Percentiles rank a stretch among this genome's conserved stretches.
Conservation (phyloP, 2,113 vertebrate genomes). For the Atherinomorus stipes region DNA sequence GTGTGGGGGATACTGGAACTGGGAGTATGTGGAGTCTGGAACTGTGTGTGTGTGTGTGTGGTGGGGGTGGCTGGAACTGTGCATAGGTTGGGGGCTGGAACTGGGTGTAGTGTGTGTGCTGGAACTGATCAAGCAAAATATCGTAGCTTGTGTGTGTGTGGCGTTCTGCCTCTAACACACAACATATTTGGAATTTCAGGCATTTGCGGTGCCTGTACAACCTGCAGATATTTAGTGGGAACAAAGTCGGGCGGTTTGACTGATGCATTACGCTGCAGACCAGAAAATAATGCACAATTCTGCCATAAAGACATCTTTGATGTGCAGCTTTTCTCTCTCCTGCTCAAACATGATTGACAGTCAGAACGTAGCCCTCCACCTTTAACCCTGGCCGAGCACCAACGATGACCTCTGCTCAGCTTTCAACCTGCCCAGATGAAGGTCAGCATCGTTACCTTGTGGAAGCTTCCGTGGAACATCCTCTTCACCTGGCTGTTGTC, state of each 20-base stretch:
- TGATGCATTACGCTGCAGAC: conserved; percentile 21
- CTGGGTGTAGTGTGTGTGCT: too few species aligned
- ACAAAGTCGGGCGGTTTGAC: conserved; percentile 34
- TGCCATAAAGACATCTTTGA: conserved; percentile 4
- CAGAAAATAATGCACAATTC: conserved; percentile 8
- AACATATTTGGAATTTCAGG: conserved; percentile 64
- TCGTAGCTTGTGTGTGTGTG: conserved; percentile 32
- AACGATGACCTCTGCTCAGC: too few species aligned
- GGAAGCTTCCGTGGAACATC: conserved; percentile 98
- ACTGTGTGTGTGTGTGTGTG: too few species aligned
- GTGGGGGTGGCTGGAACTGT: too few species aligned
- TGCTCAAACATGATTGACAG: background rate
- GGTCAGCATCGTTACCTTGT: conserved; percentile 88
- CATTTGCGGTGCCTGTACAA: conserved; percentile 27
- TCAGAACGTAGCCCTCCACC: too few species aligned
- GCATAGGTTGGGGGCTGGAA: too few species aligned
- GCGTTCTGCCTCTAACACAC: conserved; percentile 32
- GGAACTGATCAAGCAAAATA: too few species aligned
- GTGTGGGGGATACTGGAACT: too few species aligned
- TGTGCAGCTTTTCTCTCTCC: background rate
- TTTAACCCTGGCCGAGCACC: too few species aligned
- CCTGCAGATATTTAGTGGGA: conserved; percentile 27
- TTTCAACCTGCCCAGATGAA: too few species aligned
- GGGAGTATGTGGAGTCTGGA: too few species aligned
- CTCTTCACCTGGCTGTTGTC: conserved; percentile 88